phyloP scores from a whole-genome alignment of 2,888 invertebrate genomes.

The Norana najaformis region DNA sequence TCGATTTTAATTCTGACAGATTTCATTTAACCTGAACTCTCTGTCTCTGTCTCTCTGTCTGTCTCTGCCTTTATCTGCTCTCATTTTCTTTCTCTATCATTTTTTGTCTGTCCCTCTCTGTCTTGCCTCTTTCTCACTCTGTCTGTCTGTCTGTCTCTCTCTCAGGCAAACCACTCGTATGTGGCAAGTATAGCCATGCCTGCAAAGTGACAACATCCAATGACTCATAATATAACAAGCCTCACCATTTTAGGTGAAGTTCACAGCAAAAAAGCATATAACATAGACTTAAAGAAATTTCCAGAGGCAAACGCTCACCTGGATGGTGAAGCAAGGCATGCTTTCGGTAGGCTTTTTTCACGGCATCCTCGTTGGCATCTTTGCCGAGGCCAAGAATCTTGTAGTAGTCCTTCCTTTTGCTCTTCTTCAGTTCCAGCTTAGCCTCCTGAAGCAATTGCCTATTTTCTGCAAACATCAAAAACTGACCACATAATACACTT shows the following conservation, averaged over 20 bases:
- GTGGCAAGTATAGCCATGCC: neutral
- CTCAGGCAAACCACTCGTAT: neutral
- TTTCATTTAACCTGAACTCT: no score
- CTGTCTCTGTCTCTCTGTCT: no score
- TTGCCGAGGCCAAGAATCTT: constrained; percentile 86
- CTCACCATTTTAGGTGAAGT: neutral
- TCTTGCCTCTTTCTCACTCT: no score
- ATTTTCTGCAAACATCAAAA: constrained; percentile 67
- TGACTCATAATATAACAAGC: neutral
- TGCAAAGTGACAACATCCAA: neutral
- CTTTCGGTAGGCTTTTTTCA: constrained; percentile 91
- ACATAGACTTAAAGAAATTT: neutral
- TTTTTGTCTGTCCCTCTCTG: neutral
- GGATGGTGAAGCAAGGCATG: constrained; percentile 88
- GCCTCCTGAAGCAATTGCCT: constrained; percentile 82
- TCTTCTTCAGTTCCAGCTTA: constrained; percentile 83
- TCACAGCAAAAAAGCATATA: neutral
- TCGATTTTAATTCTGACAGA: no score
- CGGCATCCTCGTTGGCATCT: constrained; percentile 83
- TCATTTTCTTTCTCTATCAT: neutral
- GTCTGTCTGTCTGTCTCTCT: neutral
- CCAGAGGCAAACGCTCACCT: constrained; percentile 62
- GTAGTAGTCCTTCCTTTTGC: constrained; percentile 93
- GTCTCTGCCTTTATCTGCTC: neutral
- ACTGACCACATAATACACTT: neutral